These are phyloP conservation scores for Scaptomyza reducta DNA, from an alignment of 2,888 invertebrate genomes.

Conservation along the genomic window DNA sequence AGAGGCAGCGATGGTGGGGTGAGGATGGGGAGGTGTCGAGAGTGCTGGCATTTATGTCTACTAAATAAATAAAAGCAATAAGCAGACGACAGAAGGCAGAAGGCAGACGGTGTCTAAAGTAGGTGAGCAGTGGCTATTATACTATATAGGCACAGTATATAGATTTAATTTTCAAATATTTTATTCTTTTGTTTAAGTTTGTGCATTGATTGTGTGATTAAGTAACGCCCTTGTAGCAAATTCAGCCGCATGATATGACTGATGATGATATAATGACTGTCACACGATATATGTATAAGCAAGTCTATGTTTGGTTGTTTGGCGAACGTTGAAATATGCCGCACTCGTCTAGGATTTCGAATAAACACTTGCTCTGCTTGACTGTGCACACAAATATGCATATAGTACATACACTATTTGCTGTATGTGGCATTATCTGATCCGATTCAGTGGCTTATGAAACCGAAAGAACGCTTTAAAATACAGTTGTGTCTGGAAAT, in stretches of 20 bases:
- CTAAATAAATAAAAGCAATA: conserved; percentile 78
- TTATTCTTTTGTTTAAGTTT: conserved; percentile 4
- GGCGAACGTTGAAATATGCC: conserved; percentile 1
- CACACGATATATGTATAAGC: conserved; percentile 20
- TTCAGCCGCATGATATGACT: neutral
- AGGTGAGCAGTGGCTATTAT: conserved; percentile 41
- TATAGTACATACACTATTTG: too few species aligned
- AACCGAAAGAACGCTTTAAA: neutral
- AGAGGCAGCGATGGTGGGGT: too few species aligned
- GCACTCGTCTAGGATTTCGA: conserved; percentile 21
- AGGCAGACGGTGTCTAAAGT: conserved; percentile 59
- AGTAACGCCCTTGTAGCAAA: conserved; percentile 37
- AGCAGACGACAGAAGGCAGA: conserved; percentile 52
- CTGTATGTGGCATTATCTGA: too few species aligned
- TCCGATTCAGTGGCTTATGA: too few species aligned
- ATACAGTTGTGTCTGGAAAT: neutral
- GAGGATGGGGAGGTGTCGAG: neutral
- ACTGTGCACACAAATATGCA: too few species aligned
- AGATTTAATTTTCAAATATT: conserved; percentile 4
- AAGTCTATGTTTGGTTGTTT: neutral
- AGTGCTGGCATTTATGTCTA: conserved; percentile 58
- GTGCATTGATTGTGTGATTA: neutral
- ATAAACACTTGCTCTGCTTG: neutral
- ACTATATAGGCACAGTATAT: neutral
- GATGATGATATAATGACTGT: conserved; percentile 39